phyloP scores from a whole-genome alignment of 2,113 vertebrate species.

The Nyctibius bracteatus region DNA sequence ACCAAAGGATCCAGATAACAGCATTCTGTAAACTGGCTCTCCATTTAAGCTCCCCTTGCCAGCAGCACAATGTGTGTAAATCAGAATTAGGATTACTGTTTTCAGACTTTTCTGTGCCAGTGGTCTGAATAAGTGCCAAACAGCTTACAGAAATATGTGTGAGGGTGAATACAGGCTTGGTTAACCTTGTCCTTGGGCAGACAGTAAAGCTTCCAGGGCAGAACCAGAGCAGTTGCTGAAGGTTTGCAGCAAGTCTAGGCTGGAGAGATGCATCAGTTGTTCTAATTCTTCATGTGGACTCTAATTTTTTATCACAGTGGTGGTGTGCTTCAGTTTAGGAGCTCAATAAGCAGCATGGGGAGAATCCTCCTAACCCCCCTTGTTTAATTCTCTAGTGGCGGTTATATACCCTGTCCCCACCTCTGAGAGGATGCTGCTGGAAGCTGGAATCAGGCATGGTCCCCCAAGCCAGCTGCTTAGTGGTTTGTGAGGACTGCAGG shows the following conservation, averaged over 20 bases:
- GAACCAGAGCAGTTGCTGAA: background rate
- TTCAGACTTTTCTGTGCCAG: background rate
- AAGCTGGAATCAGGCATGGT: background rate
- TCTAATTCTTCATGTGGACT: background rate
- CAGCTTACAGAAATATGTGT: background rate
- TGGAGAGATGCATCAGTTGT: background rate
- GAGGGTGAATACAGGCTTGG: background rate
- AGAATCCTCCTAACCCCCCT: background rate
- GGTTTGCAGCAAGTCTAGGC: background rate
- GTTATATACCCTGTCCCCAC: background rate
- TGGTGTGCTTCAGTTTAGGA: background rate
- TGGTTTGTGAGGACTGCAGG: background rate
- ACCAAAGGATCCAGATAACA: background rate
- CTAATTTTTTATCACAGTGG: background rate
- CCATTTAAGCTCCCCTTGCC: background rate
- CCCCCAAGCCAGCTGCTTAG: background rate
- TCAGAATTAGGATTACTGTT: background rate
- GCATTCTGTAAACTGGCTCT: background rate
- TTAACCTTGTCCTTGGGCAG: background rate
- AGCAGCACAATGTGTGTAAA: background rate
- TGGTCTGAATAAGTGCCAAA: background rate
- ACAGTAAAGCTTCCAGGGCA: background rate
- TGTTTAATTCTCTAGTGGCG: background rate
- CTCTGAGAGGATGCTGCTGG: background rate
- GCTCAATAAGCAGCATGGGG: background rate